These are phyloP conservation scores for Abscondita cerata DNA, from an alignment of 2,888 invertebrate genomes.

Conservation along the genomic window DNA sequence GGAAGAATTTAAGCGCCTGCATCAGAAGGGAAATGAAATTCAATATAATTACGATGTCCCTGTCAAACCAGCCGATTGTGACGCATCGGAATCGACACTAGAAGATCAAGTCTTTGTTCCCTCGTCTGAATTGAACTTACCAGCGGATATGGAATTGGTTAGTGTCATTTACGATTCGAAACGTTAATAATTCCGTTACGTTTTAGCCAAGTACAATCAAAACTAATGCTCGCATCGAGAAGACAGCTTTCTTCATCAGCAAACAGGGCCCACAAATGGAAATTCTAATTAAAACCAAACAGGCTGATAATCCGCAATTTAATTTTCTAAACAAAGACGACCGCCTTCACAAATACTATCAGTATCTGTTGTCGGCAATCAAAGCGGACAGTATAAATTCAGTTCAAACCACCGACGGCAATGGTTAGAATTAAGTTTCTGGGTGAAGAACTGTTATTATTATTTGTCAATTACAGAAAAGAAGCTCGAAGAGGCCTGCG, in stretches of 20 bases:
- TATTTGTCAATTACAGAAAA: too few species aligned
- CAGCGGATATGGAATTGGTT: constrained; percentile 76
- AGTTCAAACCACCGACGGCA: too few species aligned
- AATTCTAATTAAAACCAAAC: constrained; percentile 97
- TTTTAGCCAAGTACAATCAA: constrained; percentile 85
- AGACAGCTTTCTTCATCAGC: constrained; percentile 88
- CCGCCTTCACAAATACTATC: constrained; percentile 87
- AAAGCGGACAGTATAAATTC: constrained; percentile 68
- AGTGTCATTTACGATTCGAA: constrained; percentile 48
- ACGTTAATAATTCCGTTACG: constrained; percentile 24
- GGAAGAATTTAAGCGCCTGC: constrained; percentile 89
- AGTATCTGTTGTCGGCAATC: constrained; percentile 73
- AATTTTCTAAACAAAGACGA: constrained; percentile 90
- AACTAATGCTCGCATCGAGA: constrained; percentile 92
- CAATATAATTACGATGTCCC: constrained; percentile 76
- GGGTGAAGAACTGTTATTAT: too few species aligned
- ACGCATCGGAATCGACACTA: constrained; percentile 58
- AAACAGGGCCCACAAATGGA: constrained; percentile 98
- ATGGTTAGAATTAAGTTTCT: too few species aligned
- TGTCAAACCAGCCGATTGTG: constrained; percentile 58
- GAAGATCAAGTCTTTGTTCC: constrained; percentile 79
- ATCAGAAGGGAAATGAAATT: constrained; percentile 76
- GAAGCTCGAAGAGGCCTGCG: constrained; percentile 53
- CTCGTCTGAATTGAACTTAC: constrained; percentile 76
- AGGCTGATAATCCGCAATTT: constrained; percentile 92